These are phyloP conservation scores for Hemicrepidius hirtus DNA, from an alignment of 2,888 invertebrate species.

Conservation along the genomic window DNA sequence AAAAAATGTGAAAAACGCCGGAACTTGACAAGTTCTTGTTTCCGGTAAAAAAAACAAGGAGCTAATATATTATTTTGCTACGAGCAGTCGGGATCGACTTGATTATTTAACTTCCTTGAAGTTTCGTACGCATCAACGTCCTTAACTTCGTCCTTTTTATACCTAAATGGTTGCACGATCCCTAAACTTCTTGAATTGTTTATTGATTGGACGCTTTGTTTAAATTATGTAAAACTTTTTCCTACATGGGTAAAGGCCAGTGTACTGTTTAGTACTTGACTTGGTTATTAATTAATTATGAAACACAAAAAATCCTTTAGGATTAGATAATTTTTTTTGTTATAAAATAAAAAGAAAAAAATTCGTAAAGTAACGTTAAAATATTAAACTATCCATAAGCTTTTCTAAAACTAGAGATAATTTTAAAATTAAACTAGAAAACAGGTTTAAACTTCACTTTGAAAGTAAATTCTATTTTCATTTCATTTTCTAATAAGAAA, in stretches of 20 bases:
- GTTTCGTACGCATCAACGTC: neutral
- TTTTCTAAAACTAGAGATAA: too few relatives aligned
- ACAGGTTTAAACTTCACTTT: too few relatives aligned
- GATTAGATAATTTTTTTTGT: too few relatives aligned
- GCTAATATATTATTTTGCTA: neutral
- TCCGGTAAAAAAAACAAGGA: conserved; percentile 4
- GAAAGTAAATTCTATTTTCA: too few relatives aligned
- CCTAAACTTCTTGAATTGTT: conserved; percentile 4
- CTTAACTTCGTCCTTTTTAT: conserved; percentile 12
- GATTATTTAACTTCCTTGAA: conserved; percentile 13
- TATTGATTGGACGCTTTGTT: conserved; percentile 9
- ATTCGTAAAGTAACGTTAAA: conserved; percentile 2
- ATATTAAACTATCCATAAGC: conserved; percentile 2
- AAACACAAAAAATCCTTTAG: too few relatives aligned
- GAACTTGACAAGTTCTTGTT: neutral
- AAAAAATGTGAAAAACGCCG: neutral
- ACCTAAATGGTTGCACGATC: neutral
- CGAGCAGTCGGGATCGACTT: neutral
- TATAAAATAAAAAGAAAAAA: too few relatives aligned
- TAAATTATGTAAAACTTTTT: neutral
- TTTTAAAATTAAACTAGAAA: too few relatives aligned
- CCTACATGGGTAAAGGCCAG: neutral
- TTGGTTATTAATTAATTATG: too few relatives aligned
- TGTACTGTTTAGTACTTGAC: neutral
- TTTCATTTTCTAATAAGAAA: too few relatives aligned